Conservation (phyloP, 2,113 vertebrate species). For the Pelecanus crispus region DNA sequence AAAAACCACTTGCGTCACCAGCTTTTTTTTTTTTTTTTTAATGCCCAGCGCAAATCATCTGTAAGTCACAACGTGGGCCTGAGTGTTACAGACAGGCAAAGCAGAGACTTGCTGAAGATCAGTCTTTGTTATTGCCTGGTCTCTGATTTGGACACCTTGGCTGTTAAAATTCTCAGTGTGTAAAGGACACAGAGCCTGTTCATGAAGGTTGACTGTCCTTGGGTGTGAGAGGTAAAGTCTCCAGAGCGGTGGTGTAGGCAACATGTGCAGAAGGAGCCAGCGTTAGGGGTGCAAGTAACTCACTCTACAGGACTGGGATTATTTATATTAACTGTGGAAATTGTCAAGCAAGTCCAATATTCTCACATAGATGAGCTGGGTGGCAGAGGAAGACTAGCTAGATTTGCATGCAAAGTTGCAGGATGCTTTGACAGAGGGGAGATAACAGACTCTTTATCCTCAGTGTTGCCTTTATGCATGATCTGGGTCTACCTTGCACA, state of each 20-base stretch:
- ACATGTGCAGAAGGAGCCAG: neutral
- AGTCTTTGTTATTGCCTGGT: neutral
- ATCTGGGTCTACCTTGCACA: too few relatives aligned
- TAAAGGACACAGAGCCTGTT: neutral
- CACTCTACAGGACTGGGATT: neutral
- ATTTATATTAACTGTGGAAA: neutral
- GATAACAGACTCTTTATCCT: neutral
- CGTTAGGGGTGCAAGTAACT: neutral
- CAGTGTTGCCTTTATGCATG: rapidly evolving
- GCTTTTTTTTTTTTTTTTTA: neutral
- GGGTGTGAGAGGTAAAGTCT: neutral
- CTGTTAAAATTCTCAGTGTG: neutral
- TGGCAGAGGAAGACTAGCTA: neutral
- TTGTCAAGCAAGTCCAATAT: neutral
- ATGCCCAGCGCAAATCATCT: constrained; percentile 3
- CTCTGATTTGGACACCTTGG: neutral
- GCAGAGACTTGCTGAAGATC: neutral
- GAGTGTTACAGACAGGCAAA: neutral
- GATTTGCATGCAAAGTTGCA: neutral
- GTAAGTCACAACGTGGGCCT: neutral
- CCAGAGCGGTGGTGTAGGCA: rapidly evolving
- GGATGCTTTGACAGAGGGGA: neutral
- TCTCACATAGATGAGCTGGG: neutral
- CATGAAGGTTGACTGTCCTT: rapidly evolving
- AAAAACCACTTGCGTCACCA: neutral